Evolutionary conservation across 2,797 vertebrate genomes (phyloP), one percentile per base, ranked within the genome.

Genomic region (Apogon hyalosoma): DNA sequence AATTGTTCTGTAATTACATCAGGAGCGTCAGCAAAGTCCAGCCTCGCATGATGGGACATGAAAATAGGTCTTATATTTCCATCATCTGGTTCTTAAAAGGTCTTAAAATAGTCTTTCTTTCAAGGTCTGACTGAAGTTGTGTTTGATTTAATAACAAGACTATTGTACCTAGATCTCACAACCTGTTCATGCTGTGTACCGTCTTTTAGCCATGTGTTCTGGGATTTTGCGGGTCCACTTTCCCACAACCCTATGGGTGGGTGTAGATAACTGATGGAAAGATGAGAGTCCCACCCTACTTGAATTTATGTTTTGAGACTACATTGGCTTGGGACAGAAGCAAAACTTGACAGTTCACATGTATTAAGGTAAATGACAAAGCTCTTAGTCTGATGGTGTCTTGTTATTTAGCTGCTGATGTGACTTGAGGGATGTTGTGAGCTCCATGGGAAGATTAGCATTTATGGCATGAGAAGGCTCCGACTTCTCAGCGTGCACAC

Each of bases 361-460:
- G 53, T 53, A 57, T 18, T 16, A 42, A 46, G 43, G 49, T 47
- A 55, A 65, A 84, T 63, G 64, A 84, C 85, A 85, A 90, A 87
- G 60, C 57, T 85, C 69, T 77, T 53, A 75, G 84, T 86, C 86
- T 86, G 82, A 88, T 68, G 69, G 53, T 52, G 62, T 76, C 71
- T 62, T 67, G 54, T 69, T 79, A 82, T 50, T 63, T 80, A 48
- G 59, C 73, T 41, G 46, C 67, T 71, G 67, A 70, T 70, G 69
- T 80, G 19, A 48, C 60, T 51, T 18, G 43, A 58, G 15, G 64
- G 57, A 54, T 52, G 63, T 47, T 56, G 59, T 66, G 57, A 73
- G 72, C 73, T 83, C 73, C 83, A 88, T 90, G 91, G 87, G 90
- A 92, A 90, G 86, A 78, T 60, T 21, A 56, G 59, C 72, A n/a